Conservation (phyloP, 2,888 invertebrate genomes). For the Neoascia interrupta region DNA sequence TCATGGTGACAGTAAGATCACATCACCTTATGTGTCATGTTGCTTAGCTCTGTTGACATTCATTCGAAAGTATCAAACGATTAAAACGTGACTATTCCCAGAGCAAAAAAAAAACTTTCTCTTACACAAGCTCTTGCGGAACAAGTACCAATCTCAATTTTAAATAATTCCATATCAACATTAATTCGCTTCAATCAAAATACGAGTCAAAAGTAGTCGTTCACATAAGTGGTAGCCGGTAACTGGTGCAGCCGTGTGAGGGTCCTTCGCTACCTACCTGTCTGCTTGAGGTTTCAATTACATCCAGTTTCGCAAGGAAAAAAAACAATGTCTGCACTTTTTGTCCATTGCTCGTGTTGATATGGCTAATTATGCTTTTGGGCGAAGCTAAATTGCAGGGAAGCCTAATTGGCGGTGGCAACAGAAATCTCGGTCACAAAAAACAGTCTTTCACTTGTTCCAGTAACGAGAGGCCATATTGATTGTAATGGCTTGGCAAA, state of each 20-base stretch:
- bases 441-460: neutral
- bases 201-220: slow-evolving; percentile 1
- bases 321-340: neutral
- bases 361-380: slow-evolving; percentile 49
- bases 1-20: slow-evolving; percentile 23
- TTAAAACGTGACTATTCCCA: slow-evolving; percentile 31
- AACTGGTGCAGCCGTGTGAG: slow-evolving; percentile 20
- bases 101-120: slow-evolving; percentile 32
- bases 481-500: neutral
- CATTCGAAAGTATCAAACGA: neutral
- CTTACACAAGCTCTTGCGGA: slow-evolving; percentile 1
- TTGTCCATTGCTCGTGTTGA: slow-evolving; percentile 19
- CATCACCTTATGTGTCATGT: neutral
- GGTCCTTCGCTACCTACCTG: slow-evolving; percentile 22
- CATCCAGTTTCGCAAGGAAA: slow-evolving; percentile 29
- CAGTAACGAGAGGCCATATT: neutral
- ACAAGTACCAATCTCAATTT: neutral
- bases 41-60: neutral
- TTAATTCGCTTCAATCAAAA: neutral
- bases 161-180: slow-evolving; percentile 13
- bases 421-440: neutral
- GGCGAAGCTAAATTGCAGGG: slow-evolving; percentile 3
- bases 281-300: slow-evolving; percentile 36
- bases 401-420: slow-evolving; percentile 21
- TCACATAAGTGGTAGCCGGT: slow-evolving; percentile 53